Percentiles rank a stretch among this genome's conserved stretches.
These are phyloP conservation scores for Oryzias curvinotus DNA, from an alignment of 2,113 vertebrate species.

Conservation along the genomic window DNA sequence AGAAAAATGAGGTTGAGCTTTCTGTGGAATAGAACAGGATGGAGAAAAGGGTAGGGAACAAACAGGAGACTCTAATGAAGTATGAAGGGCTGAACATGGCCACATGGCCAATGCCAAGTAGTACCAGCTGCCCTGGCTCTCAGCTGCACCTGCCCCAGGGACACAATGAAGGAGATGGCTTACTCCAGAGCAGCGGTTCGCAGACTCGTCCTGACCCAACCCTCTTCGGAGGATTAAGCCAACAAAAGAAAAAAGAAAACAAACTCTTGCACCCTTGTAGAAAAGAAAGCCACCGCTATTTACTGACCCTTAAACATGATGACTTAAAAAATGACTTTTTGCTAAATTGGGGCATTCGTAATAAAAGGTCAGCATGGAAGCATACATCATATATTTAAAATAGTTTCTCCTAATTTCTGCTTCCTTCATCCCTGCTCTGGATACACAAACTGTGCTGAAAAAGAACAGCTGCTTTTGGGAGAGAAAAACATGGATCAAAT, in stretches of 20 bases:
- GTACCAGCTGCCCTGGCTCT: slow-evolving; percentile 16
- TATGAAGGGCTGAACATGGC: slow-evolving; percentile 71
- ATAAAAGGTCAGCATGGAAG: neutral
- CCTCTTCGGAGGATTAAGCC: neutral
- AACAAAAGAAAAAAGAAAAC: neutral
- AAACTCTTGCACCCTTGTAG: neutral
- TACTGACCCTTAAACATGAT: too few relatives aligned
- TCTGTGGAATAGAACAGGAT: slow-evolving; percentile 23
- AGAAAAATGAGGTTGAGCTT: slow-evolving; percentile 50
- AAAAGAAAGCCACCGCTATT: too few relatives aligned
- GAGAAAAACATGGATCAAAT: too few relatives aligned
- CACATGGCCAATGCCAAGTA: slow-evolving; percentile 62
- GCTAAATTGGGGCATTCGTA: neutral
- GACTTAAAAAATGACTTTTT: too few relatives aligned
- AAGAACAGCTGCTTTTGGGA: too few relatives aligned
- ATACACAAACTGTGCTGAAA: too few relatives aligned
- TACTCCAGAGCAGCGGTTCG: neutral
- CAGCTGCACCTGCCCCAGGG: slow-evolving; percentile 44
- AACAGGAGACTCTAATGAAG: slow-evolving; percentile 68
- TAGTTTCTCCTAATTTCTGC: neutral
- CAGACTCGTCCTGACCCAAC: neutral
- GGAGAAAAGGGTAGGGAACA: slow-evolving; percentile 30
- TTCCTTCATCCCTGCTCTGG: neutral
- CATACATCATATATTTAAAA: neutral
- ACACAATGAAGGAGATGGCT: slow-evolving; percentile 33